phyloP scores from a whole-genome alignment of 2,113 vertebrate genomes.

The Oreochromis tanganicae region DNA sequence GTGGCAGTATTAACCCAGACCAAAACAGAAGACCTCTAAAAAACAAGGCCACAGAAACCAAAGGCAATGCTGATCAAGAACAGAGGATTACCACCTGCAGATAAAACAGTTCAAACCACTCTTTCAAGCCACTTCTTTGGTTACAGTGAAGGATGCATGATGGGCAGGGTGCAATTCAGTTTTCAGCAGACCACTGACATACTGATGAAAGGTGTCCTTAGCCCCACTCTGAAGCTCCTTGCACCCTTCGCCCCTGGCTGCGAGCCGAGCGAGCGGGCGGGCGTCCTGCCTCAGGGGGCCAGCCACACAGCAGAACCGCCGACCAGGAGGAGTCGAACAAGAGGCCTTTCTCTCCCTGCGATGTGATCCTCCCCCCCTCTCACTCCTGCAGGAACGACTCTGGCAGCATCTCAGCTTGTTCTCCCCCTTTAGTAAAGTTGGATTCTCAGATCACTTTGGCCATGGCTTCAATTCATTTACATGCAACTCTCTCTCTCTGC shows the following conservation, averaged over 20 bases:
- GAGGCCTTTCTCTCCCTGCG: constrained; percentile 26
- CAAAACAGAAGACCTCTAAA: not conserved
- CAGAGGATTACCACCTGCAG: constrained; percentile 28
- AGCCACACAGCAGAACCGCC: not conserved
- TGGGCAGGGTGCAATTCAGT: not conserved
- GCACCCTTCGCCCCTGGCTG: constrained; percentile 31
- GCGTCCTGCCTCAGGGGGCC: constrained; percentile 9
- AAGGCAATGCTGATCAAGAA: constrained; percentile 9
- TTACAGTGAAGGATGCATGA: not conserved
- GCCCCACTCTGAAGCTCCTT: constrained; percentile 25
- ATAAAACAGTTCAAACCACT: not conserved
- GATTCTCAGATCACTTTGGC: constrained; percentile 25
- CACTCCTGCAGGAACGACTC: not conserved
- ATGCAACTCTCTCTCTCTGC: constrained; percentile 4
- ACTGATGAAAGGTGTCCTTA: constrained; percentile 57
- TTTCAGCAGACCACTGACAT: constrained; percentile 54
- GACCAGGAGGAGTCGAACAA: constrained; percentile 18
- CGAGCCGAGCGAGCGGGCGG: constrained; percentile 20
- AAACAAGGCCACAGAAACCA: not conserved
- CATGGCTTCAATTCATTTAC: constrained; percentile 55
- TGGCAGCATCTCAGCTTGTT: constrained; percentile 23
- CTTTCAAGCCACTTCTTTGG: constrained; percentile 8
- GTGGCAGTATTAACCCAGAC: constrained; percentile 1
- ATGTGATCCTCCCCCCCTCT: not conserved
- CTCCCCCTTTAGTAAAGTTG: constrained; percentile 15